Evolutionary conservation across 2,888 invertebrate species (phyloP), one percentile per base, ranked within the genome.

Genomic region (Drosophila planitibia): DNA sequence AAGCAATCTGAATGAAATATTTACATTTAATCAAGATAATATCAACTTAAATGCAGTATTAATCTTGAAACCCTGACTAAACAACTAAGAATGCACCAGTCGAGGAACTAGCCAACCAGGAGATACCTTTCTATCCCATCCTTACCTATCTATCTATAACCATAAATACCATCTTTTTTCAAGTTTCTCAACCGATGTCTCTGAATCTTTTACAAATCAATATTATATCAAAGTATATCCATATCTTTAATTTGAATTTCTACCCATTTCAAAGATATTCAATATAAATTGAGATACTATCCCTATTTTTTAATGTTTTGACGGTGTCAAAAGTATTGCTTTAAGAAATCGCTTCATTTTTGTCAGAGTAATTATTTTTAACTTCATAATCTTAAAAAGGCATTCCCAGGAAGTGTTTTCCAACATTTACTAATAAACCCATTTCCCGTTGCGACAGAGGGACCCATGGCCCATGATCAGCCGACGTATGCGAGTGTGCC

Each of bases 401-500:
- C 10, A 54, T 35, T 25, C 22, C 16, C 16, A 3, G 16, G 5
- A 4, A 53, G n/a, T 22, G 3, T n/a, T 33, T 32, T 14, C 0
- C 14, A 9, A 9, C n/a, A 10, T 30, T n/a, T 30, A 4, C 25
- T 49, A 59, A 73, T 37, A 0, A 19, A 10, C 0, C 2, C 0
- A 28, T 12, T 12, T 28, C 10, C 30, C 7, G 5, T 10, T 32
- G 58, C 91, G 91, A 37, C 94, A 98, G 98, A 98, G 94, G 98
- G 98, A 19, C 98, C 98, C 62, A 97, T 98, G 96, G 97, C 97
- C 14, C 98, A 98, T 92, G 97, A 98, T 92, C 98, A 98, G 92
- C 98, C 98, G 19, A 97, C 97, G 0, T 98, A 98, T 92, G 98
- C 98, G 4, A 97, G 98, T 83, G 98, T 98, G 14, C 98, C 98